These are phyloP conservation scores for Coleophora deauratella DNA, from an alignment of 2,888 invertebrate species.

Conservation along the genomic window DNA sequence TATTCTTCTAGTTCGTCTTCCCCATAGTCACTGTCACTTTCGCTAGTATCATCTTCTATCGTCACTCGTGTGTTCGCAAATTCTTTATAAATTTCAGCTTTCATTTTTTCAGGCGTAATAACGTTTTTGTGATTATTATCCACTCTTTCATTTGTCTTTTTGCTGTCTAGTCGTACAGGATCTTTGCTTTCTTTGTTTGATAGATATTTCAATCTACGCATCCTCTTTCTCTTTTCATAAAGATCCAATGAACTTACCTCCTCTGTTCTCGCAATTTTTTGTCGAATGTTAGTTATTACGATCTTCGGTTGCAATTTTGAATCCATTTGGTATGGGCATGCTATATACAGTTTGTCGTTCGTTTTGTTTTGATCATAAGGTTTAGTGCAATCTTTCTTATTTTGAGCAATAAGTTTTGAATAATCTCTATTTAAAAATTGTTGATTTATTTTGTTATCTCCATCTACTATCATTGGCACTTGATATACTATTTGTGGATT, in stretches of 20 bases:
- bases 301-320: conserved; percentile 53
- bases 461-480: conserved; percentile 51
- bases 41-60: conserved; percentile 50
- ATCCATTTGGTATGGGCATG: conserved; percentile 57
- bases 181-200: conserved; percentile 36
- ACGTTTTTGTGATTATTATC: conserved; percentile 33
- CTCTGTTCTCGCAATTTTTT: conserved; percentile 40
- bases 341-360: conserved; percentile 50
- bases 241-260: conserved; percentile 65
- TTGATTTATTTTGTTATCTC: conserved; percentile 39
- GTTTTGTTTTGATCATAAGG: conserved; percentile 34
- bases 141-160: conserved; percentile 27
- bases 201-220: conserved; percentile 55
- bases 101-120: conserved; percentile 57
- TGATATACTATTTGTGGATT: conserved; percentile 59
- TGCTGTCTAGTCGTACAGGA: conserved; percentile 26
- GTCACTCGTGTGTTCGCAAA: conserved; percentile 37
- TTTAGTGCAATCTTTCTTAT: conserved; percentile 38
- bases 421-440: conserved; percentile 35
- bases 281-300: conserved; percentile 48
- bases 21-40: conserved; percentile 65
- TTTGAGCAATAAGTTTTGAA: conserved; percentile 29
- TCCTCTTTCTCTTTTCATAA: conserved; percentile 67
- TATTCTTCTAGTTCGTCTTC: conserved; percentile 66
- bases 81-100: conserved; percentile 53